phyloP scores from a whole-genome alignment of 2,113 vertebrate genomes.

The Petroica traversi region DNA sequence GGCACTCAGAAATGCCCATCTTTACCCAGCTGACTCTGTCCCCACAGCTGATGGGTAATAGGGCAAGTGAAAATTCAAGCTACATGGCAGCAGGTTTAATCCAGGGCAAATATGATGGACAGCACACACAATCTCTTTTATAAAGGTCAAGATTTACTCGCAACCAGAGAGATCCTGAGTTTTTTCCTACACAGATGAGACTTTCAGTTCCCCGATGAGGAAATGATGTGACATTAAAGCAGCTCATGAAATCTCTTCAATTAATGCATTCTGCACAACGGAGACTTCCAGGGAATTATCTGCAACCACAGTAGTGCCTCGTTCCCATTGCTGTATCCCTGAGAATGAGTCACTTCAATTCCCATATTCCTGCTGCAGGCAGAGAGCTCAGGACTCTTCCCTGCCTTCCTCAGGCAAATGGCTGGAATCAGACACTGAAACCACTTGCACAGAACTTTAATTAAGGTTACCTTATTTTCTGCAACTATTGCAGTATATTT shows the following conservation, averaged over 20 bases:
- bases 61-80: neutral
- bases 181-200: neutral
- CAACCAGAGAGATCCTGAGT: neutral
- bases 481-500: neutral
- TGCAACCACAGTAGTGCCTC: slow-evolving; percentile 42
- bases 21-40: neutral
- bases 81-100: neutral
- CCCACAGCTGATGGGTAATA: neutral
- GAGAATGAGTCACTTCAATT: slow-evolving; percentile 42
- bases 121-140: neutral
- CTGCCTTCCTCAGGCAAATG: neutral
- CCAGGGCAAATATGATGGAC: neutral
- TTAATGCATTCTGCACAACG: slow-evolving; percentile 31
- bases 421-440: neutral
- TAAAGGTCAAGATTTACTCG: neutral
- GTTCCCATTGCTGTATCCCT: neutral
- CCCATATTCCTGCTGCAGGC: slow-evolving; percentile 11
- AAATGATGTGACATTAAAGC: slow-evolving; percentile 38
- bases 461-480: neutral
- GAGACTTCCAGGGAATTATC: slow-evolving; percentile 60
- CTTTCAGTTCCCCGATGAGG: neutral
- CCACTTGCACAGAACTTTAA: neutral
- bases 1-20: neutral
- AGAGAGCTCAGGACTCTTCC: slow-evolving; percentile 14
- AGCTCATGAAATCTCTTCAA: slow-evolving; percentile 48